These are phyloP conservation scores for Actinernus sp. DNA, from an alignment of 92 coral and sea anemone species.

Conservation along the genomic window DNA sequence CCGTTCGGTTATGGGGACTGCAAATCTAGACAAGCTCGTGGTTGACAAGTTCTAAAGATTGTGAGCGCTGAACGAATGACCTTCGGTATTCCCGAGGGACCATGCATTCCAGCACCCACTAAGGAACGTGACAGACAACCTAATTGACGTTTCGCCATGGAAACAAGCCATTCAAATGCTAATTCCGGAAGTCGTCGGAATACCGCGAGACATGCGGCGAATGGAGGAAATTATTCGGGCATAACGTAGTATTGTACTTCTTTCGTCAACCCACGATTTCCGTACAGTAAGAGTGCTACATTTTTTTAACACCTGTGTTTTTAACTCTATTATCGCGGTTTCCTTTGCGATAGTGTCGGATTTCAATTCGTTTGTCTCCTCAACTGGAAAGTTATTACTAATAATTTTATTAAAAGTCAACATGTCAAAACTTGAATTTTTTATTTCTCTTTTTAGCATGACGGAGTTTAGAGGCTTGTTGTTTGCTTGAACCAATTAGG, in stretches of 20 bases:
- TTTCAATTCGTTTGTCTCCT: too few species aligned
- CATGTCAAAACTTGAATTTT: not conserved
- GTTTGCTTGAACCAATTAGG: too few species aligned
- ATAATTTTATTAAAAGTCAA: conserved; percentile 7
- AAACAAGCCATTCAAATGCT: conserved; percentile 81
- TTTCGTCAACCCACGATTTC: too few species aligned
- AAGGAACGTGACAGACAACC: conserved; percentile 70
- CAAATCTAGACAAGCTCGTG: conserved; percentile 56
- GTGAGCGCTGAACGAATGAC: conserved; percentile 45
- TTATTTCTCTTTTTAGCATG: not conserved
- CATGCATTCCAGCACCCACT: conserved; percentile 38
- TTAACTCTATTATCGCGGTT: too few species aligned
- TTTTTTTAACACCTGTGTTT: too few species aligned
- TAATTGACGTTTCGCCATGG: conserved; percentile 88
- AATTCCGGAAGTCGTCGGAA: conserved; percentile 76
- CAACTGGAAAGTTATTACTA: not conserved
- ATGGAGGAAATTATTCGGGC: too few species aligned
- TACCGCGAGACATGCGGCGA: too few species aligned
- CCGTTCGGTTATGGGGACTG: not conserved
- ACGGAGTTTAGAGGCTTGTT: not conserved
- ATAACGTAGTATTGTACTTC: too few species aligned
- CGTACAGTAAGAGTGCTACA: too few species aligned
- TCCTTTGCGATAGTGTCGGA: too few species aligned
- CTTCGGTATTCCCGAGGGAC: conserved; percentile 55
- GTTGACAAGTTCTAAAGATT: conserved; percentile 33